Base-by-base conservation (phyloP, 2,888 invertebrate genomes). In the Polymixis lichenea region DNA sequence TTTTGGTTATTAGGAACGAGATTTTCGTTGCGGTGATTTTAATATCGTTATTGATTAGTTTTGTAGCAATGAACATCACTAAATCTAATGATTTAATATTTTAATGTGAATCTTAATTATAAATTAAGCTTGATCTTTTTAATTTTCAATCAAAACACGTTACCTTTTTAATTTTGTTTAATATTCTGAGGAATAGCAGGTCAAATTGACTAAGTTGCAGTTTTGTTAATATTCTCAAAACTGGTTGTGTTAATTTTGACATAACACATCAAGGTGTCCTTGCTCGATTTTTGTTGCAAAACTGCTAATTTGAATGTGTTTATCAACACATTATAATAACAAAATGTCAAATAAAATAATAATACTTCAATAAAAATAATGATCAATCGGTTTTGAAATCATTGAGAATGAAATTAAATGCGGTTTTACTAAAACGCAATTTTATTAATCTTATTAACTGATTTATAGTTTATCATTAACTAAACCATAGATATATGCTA, bases 201-300 rank as follows among this genome's bases (percentile, higher is more conserved):
- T 17, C 19, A 56, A 69, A 28, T 38, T 28, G 51, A 83, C 28
- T 75, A 81, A 76, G 68, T 85, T 76, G 56, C 17, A 43, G 49
- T 64, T 38, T n/a, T 71, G 49, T 65, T 55, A 69, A 75, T 66
- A 75, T 64, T 72, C 55, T 53, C 4, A 58, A 74, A 87, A 88
- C 84, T 22, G 64, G 84, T 88, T 84, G 68, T 86, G 81, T 51
- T 82, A 80, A 84, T 81, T 82, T 83, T 76, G 64, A 53, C 68
- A 80, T 76, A 64, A 76, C 55, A 78, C 65, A 56, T 55, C 75
- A 70, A 78, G 82, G 68, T 80, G 89, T 85, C 89, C 85, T 88
- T 87, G 88, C 85, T 78, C 84, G 86, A 83, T 74, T 80, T 86
- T 80, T 74, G 53, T 80, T 77, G 66, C 62, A 66, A 77, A 78